These are phyloP conservation scores for Lithophane socia DNA, from an alignment of 2,888 invertebrate species.

Conservation along the genomic window DNA sequence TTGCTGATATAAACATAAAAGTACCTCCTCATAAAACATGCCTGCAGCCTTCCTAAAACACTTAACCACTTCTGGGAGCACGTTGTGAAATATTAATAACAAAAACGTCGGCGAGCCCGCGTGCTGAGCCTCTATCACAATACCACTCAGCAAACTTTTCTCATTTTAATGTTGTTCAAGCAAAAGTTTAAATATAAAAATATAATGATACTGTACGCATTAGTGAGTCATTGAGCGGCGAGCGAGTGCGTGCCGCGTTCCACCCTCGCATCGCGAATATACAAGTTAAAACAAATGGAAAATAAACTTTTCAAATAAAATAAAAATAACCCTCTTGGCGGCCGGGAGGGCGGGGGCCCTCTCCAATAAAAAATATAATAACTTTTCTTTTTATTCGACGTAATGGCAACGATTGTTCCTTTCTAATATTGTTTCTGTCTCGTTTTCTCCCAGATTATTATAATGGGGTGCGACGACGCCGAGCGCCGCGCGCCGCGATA, in stretches of 20 bases:
- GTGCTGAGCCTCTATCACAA: conserved; percentile 71
- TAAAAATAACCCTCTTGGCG: conserved; percentile 90
- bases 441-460: conserved; percentile 85
- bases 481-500: conserved; percentile 59
- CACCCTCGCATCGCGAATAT: conserved; percentile 87
- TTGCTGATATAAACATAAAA: conserved; percentile 37
- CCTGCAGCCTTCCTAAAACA: conserved; percentile 49
- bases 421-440: conserved; percentile 87
- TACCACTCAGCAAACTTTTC: conserved; percentile 86
- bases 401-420: conserved; percentile 89
- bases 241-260: conserved; percentile 83
- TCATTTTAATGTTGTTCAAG: conserved; percentile 89
- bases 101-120: conserved; percentile 51
- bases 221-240: conserved; percentile 88
- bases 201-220: conserved; percentile 89
- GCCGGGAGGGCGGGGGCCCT: conserved; percentile 88
- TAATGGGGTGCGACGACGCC: conserved; percentile 79
- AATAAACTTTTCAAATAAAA: conserved; percentile 91
- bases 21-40: conserved; percentile 40
- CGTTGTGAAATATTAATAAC: conserved; percentile 66
- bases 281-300: conserved; percentile 90
- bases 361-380: conserved; percentile 90
- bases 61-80: conserved; percentile 51
- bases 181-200: conserved; percentile 90
- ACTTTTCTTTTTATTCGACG: conserved; percentile 90